These are phyloP conservation scores for Camponotus floridanus DNA, from an alignment of 1,140 invertebrate species.

Conservation along the genomic window DNA sequence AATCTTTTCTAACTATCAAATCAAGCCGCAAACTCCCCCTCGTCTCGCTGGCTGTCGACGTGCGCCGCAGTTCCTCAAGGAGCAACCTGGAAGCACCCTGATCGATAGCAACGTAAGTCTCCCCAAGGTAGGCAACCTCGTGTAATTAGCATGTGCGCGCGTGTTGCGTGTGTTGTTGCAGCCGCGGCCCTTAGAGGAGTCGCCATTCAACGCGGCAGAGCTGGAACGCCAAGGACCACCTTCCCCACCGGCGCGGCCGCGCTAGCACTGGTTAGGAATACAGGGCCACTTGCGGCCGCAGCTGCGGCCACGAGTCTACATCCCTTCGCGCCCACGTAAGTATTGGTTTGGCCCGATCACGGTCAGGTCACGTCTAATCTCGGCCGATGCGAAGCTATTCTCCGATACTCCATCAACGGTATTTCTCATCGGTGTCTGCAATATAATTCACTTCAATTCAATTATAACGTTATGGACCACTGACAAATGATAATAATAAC, in stretches of 20 bases:
- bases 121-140: slow-evolving; percentile 41
- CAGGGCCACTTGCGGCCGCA: slow-evolving; percentile 89
- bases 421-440: background rate
- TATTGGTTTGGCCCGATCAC: slow-evolving; percentile 78
- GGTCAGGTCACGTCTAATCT: slow-evolving; percentile 9
- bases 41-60: slow-evolving; percentile 61
- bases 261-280: slow-evolving; percentile 90
- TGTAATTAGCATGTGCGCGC: slow-evolving; percentile 65
- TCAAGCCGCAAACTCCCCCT: background rate
- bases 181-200: slow-evolving; percentile 89
- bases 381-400: background rate
- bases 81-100: slow-evolving; percentile 41
- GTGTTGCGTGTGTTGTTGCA: slow-evolving; percentile 80
- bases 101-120: slow-evolving; percentile 14
- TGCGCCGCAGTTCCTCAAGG: slow-evolving; percentile 37
- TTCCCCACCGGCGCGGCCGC: slow-evolving; percentile 91
- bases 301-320: slow-evolving; percentile 91
- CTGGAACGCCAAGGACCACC: slow-evolving; percentile 88
- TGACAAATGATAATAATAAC: too few relatives aligned
- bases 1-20: background rate
- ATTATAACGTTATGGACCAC: too few relatives aligned
- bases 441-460: background rate
- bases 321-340: slow-evolving; percentile 93
- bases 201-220: slow-evolving; percentile 90
- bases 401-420: background rate